Percentiles rank a stretch among this genome's conserved stretches.
Conservation (phyloP, 1,140 invertebrate genomes). For the Brachionus rubens region DNA sequence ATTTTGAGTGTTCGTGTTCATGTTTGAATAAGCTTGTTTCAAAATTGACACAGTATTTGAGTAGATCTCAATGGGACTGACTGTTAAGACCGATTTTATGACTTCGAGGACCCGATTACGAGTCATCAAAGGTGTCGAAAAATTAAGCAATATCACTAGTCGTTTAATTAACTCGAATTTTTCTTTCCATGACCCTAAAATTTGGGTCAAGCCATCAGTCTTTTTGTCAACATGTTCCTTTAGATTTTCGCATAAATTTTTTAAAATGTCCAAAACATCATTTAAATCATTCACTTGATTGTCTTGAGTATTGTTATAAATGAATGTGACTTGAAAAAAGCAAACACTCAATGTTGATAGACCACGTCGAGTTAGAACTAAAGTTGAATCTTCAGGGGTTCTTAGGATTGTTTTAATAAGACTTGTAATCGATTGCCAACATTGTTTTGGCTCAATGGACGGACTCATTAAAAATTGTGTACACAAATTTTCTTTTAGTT, state of each 20-base stretch:
- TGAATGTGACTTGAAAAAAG: neutral
- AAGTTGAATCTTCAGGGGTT: neutral
- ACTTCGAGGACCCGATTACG: neutral
- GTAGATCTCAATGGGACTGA: neutral
- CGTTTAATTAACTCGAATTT: slow-evolving; percentile 39
- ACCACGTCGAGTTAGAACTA: slow-evolving; percentile 5
- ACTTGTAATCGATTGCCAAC: neutral
- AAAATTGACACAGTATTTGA: neutral
- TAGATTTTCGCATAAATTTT: neutral
- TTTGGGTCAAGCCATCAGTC: neutral
- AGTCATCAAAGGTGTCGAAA: neutral
- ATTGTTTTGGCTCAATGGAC: neutral
- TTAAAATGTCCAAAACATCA: neutral
- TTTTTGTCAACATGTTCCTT: neutral
- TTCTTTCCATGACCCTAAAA: slow-evolving; percentile 24
- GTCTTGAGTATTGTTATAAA: neutral
- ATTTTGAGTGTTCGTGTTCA: neutral
- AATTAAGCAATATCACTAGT: neutral
- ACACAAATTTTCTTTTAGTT: slow-evolving; percentile 7
- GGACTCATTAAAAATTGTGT: slow-evolving; percentile 6
- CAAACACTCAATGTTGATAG: neutral
- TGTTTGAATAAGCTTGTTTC: neutral
- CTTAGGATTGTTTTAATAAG: neutral
- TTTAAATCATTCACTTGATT: neutral
- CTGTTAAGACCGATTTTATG: neutral